Evolutionary conservation across 2,797 vertebrate species (phyloP).

Genomic region (Thunnus albacares): DNA sequence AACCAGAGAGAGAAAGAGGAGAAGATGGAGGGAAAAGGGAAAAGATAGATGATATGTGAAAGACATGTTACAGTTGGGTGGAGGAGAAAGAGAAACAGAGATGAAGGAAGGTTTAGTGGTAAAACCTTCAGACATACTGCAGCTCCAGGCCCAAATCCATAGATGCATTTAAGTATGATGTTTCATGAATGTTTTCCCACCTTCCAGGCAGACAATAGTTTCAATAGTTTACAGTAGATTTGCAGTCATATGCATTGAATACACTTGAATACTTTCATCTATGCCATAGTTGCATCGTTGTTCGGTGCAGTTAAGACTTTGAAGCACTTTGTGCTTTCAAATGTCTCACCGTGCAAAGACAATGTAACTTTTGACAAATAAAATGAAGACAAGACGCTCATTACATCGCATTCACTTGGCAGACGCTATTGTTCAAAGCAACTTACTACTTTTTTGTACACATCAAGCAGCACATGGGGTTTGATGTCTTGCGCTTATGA

Average conservation of each 20-base stretch:
- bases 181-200: neutral
- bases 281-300: neutral
- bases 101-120: neutral
- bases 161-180: neutral
- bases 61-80: neutral
- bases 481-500: no score
- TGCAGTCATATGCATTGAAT: neutral
- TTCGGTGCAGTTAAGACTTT: neutral
- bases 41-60: neutral
- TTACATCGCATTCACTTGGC: no score
- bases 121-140: neutral
- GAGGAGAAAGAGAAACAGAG: slow-evolving; percentile 9
- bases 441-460: no score
- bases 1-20: neutral
- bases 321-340: neutral
- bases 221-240: slow-evolving; percentile 3
- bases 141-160: slow-evolving; percentile 15
- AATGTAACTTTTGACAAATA: neutral
- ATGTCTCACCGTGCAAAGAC: neutral
- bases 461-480: no score
- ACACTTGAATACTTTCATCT: neutral
- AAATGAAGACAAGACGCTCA: neutral
- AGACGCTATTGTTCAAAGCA: no score
- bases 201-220: neutral
- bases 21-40: slow-evolving; percentile 19